Evolutionary conservation across 2,797 vertebrate genomes (phyloP), one percentile per base, ranked within the genome.

Genomic region (Pseudochaenichthys georgianus): DNA sequence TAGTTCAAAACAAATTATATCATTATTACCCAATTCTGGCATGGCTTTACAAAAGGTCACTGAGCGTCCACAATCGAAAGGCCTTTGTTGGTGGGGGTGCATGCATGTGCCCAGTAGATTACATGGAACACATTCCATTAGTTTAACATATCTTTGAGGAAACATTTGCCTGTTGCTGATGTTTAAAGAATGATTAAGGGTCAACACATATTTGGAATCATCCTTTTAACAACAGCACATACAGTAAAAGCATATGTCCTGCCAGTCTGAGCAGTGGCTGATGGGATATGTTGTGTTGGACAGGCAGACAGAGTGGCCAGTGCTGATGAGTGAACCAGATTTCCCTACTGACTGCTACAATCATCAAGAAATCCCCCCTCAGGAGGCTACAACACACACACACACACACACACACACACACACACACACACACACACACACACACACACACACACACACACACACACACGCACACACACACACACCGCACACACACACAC

Each of bases 321-420:
- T 13, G 52, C 41, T 60, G 58, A 68, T 61, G 41, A 53, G n/a
- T 28, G 38, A 43, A 67, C n/a, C 67, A 55, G 48, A n/a, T 65
- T 65, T 38, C 48, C 62, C 21, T 13, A 17, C 69, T 16, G 69
- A 45, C 77, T 73, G 66, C 66, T 65, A 34, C 51, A 80, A 47
- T 62, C 61, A 70, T 79, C 54, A 51, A 4, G n/a, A 13, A 53
- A 15, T 58, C 53, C 52, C 7, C 28, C 13, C 45, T 19, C 10
- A 55, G n/a, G n/a, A n/a, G 58, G 21, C 42, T 64, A 47, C 58
- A 67, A 6, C 34, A 38, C 6, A 8, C 34, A 38, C 34, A 38
- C 34, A 38, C 34, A 53, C 21, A 53, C 41, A 57, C 23, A 38
- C 46, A 46, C 21, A 48, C 47, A 45, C 52, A 62, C 8, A 17